Percentiles rank a stretch among this genome's conserved stretches.
These are phyloP conservation scores for Clupea harengus DNA, from an alignment of 2,113 vertebrate genomes.

Conservation along the genomic window DNA sequence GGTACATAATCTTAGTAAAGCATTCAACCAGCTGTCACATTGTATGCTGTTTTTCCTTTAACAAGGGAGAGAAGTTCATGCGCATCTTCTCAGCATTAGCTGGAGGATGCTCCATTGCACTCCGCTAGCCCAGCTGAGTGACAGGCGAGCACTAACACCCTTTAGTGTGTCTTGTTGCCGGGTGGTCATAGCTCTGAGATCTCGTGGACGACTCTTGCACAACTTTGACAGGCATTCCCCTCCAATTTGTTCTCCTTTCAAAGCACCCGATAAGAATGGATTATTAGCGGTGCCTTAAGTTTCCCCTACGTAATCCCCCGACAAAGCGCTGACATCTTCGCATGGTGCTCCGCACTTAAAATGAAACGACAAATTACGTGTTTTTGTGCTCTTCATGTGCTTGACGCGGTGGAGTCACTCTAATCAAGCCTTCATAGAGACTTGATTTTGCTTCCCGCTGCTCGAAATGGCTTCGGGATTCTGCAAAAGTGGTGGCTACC, in stretches of 20 bases:
- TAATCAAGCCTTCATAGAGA: slow-evolving; percentile 68
- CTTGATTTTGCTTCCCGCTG: slow-evolving; percentile 59
- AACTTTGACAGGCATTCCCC: slow-evolving; percentile 51
- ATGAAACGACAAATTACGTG: slow-evolving; percentile 45
- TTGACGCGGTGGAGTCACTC: slow-evolving; percentile 63
- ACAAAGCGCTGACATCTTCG: slow-evolving; percentile 67
- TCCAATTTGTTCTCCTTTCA: slow-evolving; percentile 67
- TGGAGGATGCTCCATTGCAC: background rate
- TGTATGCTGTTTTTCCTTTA: background rate
- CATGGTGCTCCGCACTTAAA: slow-evolving; percentile 53
- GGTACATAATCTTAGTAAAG: background rate
- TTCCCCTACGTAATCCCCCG: slow-evolving; percentile 60
- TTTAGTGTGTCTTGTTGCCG: slow-evolving; percentile 26
- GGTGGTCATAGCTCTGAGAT: slow-evolving; percentile 40
- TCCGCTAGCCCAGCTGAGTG: background rate
- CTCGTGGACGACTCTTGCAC: slow-evolving; percentile 42
- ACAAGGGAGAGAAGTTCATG: background rate
- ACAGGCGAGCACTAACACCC: background rate
- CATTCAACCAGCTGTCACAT: background rate
- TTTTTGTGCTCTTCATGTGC: slow-evolving; percentile 47
- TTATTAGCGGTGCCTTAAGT: slow-evolving; percentile 61
- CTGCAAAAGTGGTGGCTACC: slow-evolving; percentile 40
- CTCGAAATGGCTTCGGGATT: slow-evolving; percentile 48
- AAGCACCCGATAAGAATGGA: slow-evolving; percentile 69
- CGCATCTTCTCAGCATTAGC: background rate